A percentile compares a stretch with the other conserved stretches of the same genome.
Evolutionary conservation across 2,888 invertebrate species (phyloP).

Genomic region (Papilio demoleus): DNA sequence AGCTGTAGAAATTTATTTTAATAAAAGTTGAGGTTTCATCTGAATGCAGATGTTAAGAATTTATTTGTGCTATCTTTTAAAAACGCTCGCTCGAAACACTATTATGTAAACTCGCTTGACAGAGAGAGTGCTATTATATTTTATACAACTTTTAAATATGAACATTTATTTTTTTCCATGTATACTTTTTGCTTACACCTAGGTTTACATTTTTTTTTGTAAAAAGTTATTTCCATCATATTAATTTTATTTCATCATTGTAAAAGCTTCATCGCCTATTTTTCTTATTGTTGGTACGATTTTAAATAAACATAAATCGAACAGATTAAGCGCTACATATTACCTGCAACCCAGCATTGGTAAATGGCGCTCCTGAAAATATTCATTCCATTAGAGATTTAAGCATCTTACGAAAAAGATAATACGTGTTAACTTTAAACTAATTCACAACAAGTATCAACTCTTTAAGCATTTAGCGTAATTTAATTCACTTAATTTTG

Average conservation of each 20-base stretch:
- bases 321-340: no score
- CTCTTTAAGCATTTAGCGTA: no score
- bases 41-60: conserved; percentile 23
- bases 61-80: conserved; percentile 15
- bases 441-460: no score
- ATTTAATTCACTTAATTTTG: conserved; percentile 5
- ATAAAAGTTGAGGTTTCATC: conserved; percentile 2
- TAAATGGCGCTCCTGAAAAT: neutral
- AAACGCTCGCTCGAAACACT: conserved; percentile 12
- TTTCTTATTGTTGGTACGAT: neutral
- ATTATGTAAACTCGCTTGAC: conserved; percentile 7
- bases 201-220: neutral
- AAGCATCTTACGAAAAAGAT: no score
- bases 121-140: conserved; percentile 16
- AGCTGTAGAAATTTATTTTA: conserved; percentile 8
- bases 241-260: neutral
- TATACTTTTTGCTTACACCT: neutral
- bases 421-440: neutral
- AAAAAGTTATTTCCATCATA: neutral
- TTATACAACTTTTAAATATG: conserved; percentile 6
- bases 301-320: no score
- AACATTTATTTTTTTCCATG: neutral
- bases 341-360: no score
- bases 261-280: conserved; percentile 3
- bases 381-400: no score